A percentile compares a stretch with the other conserved stretches of the same genome.
phyloP scores from a whole-genome alignment of 2,113 vertebrate genomes.

The Poicephalus meyeri region DNA sequence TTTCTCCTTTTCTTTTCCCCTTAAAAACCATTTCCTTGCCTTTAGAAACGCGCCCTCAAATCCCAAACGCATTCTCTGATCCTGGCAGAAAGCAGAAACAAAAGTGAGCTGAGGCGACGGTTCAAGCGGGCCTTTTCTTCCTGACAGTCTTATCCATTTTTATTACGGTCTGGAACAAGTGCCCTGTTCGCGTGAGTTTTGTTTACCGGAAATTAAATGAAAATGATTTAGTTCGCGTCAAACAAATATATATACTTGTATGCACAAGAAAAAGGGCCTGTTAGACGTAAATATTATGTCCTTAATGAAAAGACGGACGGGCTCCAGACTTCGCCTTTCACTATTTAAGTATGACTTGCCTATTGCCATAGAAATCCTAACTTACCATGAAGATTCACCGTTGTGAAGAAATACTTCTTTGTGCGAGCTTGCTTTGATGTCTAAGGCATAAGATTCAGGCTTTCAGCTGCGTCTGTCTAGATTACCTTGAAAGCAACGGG shows the following conservation, averaged over 20 bases:
- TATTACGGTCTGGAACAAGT: slow-evolving; percentile 83
- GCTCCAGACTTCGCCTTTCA: slow-evolving; percentile 91
- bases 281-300: slow-evolving; percentile 96
- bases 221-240: slow-evolving; percentile 81
- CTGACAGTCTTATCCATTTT: slow-evolving; percentile 82
- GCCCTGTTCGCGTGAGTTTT: slow-evolving; percentile 83
- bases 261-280: slow-evolving; percentile 80
- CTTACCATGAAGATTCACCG: slow-evolving; percentile 99
- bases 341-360: slow-evolving; percentile 98
- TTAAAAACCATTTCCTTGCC: slow-evolving; percentile 87
- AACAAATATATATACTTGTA: slow-evolving; percentile 83
- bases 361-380: slow-evolving; percentile 99
- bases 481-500: slow-evolving; percentile 86
- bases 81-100: slow-evolving; percentile 84
- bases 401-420: slow-evolving; percentile 97
- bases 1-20: slow-evolving; percentile 85
- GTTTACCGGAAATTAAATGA: slow-evolving; percentile 87
- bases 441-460: slow-evolving; percentile 87
- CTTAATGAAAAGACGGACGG: slow-evolving; percentile 89
- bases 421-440: slow-evolving; percentile 95
- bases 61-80: slow-evolving; percentile 84
- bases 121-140: slow-evolving; percentile 80
- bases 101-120: slow-evolving; percentile 80
- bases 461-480: slow-evolving; percentile 89
- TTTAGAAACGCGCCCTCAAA: slow-evolving; percentile 85